Base-by-base conservation (phyloP, 1,140 invertebrate genomes). In the Scaptodrosophila lebanonensis region DNA sequence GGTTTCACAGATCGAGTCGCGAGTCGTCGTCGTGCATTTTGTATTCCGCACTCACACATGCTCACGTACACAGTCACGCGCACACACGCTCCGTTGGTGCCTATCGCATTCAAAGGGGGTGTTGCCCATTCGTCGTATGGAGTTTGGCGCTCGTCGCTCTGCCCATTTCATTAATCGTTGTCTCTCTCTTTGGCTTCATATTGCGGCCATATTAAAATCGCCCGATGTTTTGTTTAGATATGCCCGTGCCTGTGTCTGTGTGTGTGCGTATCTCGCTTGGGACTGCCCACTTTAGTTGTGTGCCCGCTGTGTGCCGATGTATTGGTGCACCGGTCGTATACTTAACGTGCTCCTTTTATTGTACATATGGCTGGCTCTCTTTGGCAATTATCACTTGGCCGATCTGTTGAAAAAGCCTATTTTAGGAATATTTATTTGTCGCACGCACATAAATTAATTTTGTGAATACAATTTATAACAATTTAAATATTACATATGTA, bases 141-240 rank as follows among this genome's bases (percentile, higher is more conserved):
- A 36, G 9, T 20, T 5, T 43, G 27, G 30, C 17, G 27, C 42
- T 45, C 33, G 9, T 66, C 18, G 3, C 36, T 22, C 32, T 36
- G 27, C 17, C 56, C 27, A 47, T 50, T 15, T 47, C 2, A 38
- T 9, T 62, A 5, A 29, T 45, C 20, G 16, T 22, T 43, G 57
- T 43, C 25, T 11, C 25, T 59, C 5, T 1, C 52, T 63, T 33
- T 20, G 44, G 13, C 1, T 12, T 82, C 75, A 61, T 71, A 71
- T 63, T 75, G 76, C 70, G 53, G 75, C 76, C 76, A 83, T 83
- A 76, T 83, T 83, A 68, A 83, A 82, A 75, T 79, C 56, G 53
- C 67, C 83, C 76, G 73, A 76, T 77, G 71, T 83, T 60, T 60
- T 71, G 77, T 83, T 72, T 76, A 82, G 76, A 82, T 82, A 83